These are phyloP conservation scores for Rattus norvegicus DNA, from an alignment of 2,113 vertebrate genomes.

Conservation along the genomic window DNA sequence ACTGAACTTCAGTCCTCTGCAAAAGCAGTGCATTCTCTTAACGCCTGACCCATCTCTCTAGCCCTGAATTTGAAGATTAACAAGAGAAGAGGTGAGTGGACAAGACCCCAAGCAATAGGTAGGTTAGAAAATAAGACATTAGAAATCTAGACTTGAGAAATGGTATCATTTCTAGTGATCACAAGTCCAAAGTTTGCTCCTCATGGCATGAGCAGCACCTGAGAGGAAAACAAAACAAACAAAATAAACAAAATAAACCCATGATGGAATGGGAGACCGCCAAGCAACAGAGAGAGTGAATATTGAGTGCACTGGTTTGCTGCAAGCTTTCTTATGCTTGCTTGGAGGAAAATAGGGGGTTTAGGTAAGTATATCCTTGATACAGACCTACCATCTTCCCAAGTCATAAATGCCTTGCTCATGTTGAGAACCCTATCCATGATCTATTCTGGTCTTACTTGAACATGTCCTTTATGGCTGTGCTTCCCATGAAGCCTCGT, in stretches of 20 bases:
- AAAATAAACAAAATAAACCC: neutral
- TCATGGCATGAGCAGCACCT: neutral
- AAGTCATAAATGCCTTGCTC: neutral
- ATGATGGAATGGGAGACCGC: neutral
- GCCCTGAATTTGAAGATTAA: neutral
- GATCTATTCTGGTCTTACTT: slow-evolving; percentile 4
- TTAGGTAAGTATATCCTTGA: neutral
- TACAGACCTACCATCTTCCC: neutral
- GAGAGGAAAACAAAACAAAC: neutral
- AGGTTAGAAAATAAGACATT: neutral
- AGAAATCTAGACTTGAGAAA: slow-evolving; percentile 5
- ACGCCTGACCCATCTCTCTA: neutral
- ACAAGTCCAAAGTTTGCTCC: neutral
- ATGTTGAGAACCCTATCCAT: neutral
- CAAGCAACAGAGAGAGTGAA: neutral
- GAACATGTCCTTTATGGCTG: neutral
- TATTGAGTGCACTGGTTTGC: neutral
- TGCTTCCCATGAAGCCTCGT: neutral
- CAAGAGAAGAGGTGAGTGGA: neutral
- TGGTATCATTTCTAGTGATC: neutral
- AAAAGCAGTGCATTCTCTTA: neutral
- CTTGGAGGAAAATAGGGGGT: neutral
- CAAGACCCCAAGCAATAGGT: neutral
- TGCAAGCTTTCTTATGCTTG: neutral
- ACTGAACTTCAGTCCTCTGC: neutral